phyloP scores from a whole-genome alignment of 2,888 invertebrate genomes.

The Volucella zonaria region DNA sequence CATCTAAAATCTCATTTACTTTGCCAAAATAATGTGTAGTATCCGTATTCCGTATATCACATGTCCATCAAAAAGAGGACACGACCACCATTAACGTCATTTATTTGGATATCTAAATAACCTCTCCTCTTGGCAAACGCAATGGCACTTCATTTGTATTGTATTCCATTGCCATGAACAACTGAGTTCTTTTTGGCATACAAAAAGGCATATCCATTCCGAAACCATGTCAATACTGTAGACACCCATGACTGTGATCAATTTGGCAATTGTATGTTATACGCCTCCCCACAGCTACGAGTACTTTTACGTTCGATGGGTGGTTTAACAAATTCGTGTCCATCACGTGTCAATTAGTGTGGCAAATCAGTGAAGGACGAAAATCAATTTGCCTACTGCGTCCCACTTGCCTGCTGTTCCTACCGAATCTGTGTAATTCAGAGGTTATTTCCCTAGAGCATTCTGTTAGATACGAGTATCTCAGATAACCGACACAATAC shows the following conservation, averaged over 20 bases:
- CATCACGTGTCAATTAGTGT: conserved; percentile 62
- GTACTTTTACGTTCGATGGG: conserved; percentile 1
- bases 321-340: conserved; percentile 61
- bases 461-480: background rate
- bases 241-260: conserved; percentile 45
- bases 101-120: conserved; percentile 15
- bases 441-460: conserved; percentile 34
- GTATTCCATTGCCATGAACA: conserved; percentile 18
- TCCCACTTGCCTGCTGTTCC: conserved; percentile 25
- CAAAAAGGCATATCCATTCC: conserved; percentile 24
- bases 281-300: conserved; percentile 7
- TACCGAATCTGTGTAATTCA: conserved; percentile 38
- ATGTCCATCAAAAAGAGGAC: conserved; percentile 2
- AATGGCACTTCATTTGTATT: conserved; percentile 42
- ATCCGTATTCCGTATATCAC: conserved; percentile 10
- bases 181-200: background rate
- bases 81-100: conserved; percentile 52
- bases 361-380: conserved; percentile 41
- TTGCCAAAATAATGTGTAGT: conserved; percentile 7
- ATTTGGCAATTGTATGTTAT: conserved; percentile 42
- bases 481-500: conserved; percentile 15
- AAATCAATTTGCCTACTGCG: conserved; percentile 59
- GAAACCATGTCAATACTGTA: conserved; percentile 27
- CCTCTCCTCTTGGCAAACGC: conserved; percentile 36
- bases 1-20: conserved; percentile 17